Conservation (phyloP, 2,888 invertebrate species). For the Chloroclystis v-ata region DNA sequence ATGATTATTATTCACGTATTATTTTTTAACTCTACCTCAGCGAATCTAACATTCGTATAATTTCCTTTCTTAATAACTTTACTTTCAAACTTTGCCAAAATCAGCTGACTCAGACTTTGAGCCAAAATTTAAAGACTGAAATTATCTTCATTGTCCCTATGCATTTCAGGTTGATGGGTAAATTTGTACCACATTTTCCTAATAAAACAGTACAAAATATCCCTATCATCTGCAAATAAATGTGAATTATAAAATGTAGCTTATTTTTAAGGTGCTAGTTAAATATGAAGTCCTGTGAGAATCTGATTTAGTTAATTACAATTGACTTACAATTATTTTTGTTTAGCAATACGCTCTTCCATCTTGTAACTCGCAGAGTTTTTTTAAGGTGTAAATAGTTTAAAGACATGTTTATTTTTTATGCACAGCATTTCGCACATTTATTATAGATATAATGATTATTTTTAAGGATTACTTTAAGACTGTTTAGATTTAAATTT, state of each 20-base stretch:
- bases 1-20: constrained; percentile 17
- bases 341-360: constrained; percentile 25
- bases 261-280: constrained; percentile 58
- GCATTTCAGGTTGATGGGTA: constrained; percentile 9
- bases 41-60: constrained; percentile 13
- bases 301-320: constrained; percentile 25
- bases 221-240: constrained; percentile 31
- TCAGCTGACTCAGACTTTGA: constrained; percentile 26
- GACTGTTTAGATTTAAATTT: constrained; percentile 58
- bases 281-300: constrained; percentile 46
- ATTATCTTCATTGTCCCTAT: constrained; percentile 16
- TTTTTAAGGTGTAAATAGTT: constrained; percentile 35
- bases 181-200: constrained; percentile 26
- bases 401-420: constrained; percentile 34
- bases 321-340: constrained; percentile 27
- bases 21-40: constrained; percentile 53
- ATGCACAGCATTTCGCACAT: constrained; percentile 58
- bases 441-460: constrained; percentile 36
- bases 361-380: constrained; percentile 36
- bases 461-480: constrained; percentile 50
- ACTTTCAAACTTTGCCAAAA: constrained; percentile 36
- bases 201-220: constrained; percentile 51
- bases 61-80: constrained; percentile 23
- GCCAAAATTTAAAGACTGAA: constrained; percentile 31
- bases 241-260: constrained; percentile 9